These are phyloP conservation scores for Pararge aegeria DNA, from an alignment of 1,140 invertebrate species.

Conservation along the genomic window DNA sequence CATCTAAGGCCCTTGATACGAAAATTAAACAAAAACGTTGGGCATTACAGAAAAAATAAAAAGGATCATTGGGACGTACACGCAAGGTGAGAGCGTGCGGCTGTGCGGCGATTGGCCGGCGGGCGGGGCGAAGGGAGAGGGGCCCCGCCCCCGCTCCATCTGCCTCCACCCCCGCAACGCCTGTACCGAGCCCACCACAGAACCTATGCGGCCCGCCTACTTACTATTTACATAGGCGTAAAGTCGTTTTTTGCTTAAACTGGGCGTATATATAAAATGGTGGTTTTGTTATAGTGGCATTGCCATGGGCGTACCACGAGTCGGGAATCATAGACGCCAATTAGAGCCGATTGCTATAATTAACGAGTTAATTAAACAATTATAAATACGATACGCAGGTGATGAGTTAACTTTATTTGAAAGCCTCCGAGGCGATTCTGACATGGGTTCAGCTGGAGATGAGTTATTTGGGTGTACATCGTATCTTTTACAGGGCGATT, in stretches of 20 bases:
- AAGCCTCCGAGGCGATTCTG: conserved; percentile 6
- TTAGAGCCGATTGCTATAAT: conserved; percentile 66
- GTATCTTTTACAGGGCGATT: background rate
- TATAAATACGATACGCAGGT: conserved; percentile 13
- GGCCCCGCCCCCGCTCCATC: conserved; percentile 47
- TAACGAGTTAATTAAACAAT: conserved; percentile 49
- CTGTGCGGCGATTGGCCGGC: conserved; percentile 48
- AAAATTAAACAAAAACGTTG: conserved; percentile 50
- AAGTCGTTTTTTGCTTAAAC: conserved; percentile 38
- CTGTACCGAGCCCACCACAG: conserved; percentile 46
- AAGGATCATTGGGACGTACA: conserved; percentile 64
- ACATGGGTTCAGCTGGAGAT: background rate
- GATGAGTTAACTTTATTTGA: conserved; percentile 10
- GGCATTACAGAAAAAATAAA: conserved; percentile 56
- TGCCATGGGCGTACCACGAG: conserved; percentile 71
- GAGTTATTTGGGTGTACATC: background rate
- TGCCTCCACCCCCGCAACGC: conserved; percentile 55
- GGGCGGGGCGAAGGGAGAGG: conserved; percentile 65
- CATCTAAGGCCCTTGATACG: conserved; percentile 19
- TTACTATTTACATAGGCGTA: conserved; percentile 37
- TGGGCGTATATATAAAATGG: conserved; percentile 41
- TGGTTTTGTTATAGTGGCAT: conserved; percentile 54
- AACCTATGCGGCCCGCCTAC: conserved; percentile 44
- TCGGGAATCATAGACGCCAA: conserved; percentile 68
- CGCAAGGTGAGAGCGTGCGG: conserved; percentile 65